Evolutionary conservation across 2,797 vertebrate species (phyloP).

Genomic region (Sternotherus odoratus): DNA sequence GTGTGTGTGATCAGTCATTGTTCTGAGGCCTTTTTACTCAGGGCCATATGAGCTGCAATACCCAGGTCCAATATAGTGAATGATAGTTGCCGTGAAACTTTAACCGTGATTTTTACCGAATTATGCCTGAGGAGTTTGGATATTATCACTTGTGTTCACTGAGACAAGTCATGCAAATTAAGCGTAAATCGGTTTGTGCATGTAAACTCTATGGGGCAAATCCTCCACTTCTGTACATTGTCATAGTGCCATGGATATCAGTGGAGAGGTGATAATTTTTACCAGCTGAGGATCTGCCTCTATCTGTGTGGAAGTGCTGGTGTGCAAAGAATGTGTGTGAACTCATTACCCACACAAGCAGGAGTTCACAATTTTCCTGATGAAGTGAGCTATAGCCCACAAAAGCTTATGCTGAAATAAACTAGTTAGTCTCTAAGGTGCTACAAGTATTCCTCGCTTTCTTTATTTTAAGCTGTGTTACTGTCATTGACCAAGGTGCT

Average conservation of each 20-base stretch:
- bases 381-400: no score
- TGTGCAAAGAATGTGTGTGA: rapidly evolving
- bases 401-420: no score
- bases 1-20: background rate
- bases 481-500: constrained; percentile 23
- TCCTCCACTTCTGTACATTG: rapidly evolving
- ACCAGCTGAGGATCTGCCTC: background rate
- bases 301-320: background rate
- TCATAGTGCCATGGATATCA: background rate
- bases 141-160: background rate
- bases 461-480: background rate
- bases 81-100: background rate
- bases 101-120: background rate
- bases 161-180: background rate
- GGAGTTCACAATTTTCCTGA: no score
- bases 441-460: no score
- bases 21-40: background rate
- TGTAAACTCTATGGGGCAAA: background rate
- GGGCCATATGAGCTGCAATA: background rate
- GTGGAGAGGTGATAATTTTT: background rate
- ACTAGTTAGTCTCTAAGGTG: no score
- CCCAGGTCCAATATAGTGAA: no score
- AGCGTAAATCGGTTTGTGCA: background rate
- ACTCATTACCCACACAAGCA: rapidly evolving
- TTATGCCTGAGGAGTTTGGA: background rate